These are phyloP conservation scores for Nanorana parkeri DNA, from an alignment of 2,113 vertebrate species.

Conservation along the genomic window DNA sequence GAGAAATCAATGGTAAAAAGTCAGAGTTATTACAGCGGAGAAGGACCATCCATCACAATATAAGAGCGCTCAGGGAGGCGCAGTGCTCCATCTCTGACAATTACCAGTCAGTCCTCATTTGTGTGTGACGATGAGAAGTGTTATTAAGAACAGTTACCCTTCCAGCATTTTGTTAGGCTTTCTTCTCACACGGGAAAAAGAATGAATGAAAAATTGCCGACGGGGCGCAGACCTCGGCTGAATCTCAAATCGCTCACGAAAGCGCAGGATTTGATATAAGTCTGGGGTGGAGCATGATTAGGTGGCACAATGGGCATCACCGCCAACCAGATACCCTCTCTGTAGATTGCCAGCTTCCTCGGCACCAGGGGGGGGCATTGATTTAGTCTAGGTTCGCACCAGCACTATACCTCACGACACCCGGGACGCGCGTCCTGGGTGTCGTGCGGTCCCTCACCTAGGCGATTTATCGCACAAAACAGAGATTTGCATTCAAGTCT, in stretches of 20 bases:
- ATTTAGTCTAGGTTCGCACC: no score
- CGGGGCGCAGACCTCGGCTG: no score
- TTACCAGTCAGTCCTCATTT: slow-evolving; percentile 46
- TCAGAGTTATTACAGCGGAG: slow-evolving; percentile 22
- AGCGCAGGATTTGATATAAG: background rate
- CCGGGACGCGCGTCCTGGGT: no score
- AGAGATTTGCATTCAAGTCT: no score
- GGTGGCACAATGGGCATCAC: no score
- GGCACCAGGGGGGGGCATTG: no score
- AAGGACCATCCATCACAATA: slow-evolving; percentile 26
- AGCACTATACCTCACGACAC: no score
- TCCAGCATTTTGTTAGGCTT: slow-evolving; percentile 9
- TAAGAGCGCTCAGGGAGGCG: background rate
- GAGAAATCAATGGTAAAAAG: slow-evolving; percentile 26
- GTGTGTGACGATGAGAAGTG: background rate
- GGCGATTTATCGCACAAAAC: no score
- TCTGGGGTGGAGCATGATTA: no score
- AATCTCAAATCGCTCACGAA: background rate
- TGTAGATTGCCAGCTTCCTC: no score
- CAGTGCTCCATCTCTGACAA: slow-evolving; percentile 28
- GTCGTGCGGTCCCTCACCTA: no score
- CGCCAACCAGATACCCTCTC: no score
- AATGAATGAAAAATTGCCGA: background rate
- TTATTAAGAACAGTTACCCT: slow-evolving; percentile 29
- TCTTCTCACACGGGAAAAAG: background rate